Evolutionary conservation across 1,140 invertebrate species (phyloP).

Genomic region (Hormaphis cornu): DNA sequence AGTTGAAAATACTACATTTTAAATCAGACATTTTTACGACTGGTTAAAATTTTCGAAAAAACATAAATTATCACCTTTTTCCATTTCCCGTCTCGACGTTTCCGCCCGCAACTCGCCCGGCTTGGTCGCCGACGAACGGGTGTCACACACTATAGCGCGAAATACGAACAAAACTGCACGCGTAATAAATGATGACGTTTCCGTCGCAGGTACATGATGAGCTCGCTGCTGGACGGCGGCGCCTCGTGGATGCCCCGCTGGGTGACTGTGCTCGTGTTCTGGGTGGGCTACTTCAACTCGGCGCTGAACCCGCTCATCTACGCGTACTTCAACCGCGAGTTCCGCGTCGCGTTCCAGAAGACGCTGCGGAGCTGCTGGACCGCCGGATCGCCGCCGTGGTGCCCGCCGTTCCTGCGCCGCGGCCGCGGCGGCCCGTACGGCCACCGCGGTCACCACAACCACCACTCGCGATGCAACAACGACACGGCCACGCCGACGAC

Average conservation of each 20-base stretch:
- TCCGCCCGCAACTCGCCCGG: no score
- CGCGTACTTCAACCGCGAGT: slow-evolving; percentile 94
- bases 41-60: no score
- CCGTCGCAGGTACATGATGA: slow-evolving; percentile 65
- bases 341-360: slow-evolving; percentile 83
- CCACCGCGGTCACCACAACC: no score
- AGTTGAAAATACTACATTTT: no score
- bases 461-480: no score
- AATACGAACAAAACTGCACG: no score
- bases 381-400: slow-evolving; percentile 34
- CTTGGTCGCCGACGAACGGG: no score
- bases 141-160: no score
- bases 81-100: no score
- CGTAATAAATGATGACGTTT: background rate
- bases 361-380: slow-evolving; percentile 76
- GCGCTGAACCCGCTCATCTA: slow-evolving; percentile 94
- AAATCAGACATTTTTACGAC: no score
- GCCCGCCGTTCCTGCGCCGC: background rate
- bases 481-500: no score
- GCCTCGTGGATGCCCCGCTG: slow-evolving; percentile 61
- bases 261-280: slow-evolving; percentile 80
- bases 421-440: background rate
- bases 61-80: no score
- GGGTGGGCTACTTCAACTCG: slow-evolving; percentile 96
- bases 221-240: slow-evolving; percentile 59